Conservation (phyloP, 2,113 vertebrate species). For the Rhea pennata region DNA sequence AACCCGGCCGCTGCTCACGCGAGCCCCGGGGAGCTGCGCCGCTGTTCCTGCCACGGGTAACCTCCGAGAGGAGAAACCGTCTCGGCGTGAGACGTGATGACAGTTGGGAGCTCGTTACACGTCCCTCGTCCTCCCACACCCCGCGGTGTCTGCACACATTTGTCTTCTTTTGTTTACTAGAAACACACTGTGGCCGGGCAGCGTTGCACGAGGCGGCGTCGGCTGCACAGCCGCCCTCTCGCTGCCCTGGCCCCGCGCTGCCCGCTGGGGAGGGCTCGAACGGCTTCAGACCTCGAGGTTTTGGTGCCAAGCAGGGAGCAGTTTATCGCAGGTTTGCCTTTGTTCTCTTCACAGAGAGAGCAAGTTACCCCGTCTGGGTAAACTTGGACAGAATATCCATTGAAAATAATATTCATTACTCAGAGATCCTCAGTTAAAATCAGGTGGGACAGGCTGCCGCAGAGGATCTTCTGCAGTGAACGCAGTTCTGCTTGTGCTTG, state of each 20-base stretch:
- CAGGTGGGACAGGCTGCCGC: background rate
- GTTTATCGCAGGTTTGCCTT: background rate
- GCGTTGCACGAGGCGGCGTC: background rate
- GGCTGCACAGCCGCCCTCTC: background rate
- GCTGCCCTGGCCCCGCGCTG: rapidly evolving
- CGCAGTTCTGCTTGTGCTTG: background rate
- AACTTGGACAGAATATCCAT: background rate
- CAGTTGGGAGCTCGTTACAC: background rate
- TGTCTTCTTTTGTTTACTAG: background rate
- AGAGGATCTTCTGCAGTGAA: background rate
- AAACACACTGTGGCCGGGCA: background rate
- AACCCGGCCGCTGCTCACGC: background rate
- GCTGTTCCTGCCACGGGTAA: background rate
- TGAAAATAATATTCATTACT: background rate
- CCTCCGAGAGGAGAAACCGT: background rate
- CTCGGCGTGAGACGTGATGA: background rate
- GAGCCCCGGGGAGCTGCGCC: background rate
- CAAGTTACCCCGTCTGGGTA: background rate
- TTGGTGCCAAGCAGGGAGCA: background rate
- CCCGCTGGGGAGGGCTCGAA: background rate
- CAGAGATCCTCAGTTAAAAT: background rate
- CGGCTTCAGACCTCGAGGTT: background rate
- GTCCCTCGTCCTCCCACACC: background rate
- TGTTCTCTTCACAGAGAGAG: background rate
- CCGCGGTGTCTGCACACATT: background rate